phyloP scores from a whole-genome alignment of 2,888 invertebrate genomes.

The Himalopsyche tibetana region DNA sequence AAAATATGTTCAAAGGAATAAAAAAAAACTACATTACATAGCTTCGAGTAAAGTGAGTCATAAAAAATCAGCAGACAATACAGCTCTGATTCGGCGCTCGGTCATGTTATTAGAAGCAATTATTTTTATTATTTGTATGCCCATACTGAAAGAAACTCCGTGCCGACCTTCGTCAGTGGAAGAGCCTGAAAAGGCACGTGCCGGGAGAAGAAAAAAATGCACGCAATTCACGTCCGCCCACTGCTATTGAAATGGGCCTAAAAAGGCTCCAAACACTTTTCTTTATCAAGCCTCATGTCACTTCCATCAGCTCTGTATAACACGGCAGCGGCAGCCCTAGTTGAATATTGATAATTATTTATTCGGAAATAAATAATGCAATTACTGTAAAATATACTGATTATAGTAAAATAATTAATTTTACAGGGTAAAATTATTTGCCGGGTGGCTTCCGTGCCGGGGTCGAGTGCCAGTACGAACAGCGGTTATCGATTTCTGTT shows the following conservation, averaged over 20 bases:
- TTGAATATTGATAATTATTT: too few species aligned
- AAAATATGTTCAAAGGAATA: too few species aligned
- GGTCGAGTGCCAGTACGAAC: too few species aligned
- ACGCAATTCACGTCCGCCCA: slow-evolving; percentile 52
- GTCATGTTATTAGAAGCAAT: slow-evolving; percentile 8
- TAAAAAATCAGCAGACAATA: background rate
- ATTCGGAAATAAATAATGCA: too few species aligned
- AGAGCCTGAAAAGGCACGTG: slow-evolving; percentile 49
- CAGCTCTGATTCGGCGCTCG: background rate
- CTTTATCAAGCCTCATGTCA: background rate
- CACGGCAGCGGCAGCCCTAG: background rate
- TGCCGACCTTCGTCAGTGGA: slow-evolving; percentile 14
- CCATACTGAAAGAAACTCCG: slow-evolving; percentile 16
- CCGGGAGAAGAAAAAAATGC: slow-evolving; percentile 44
- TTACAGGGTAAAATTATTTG: too few species aligned
- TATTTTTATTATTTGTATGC: slow-evolving; percentile 20
- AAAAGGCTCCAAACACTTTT: slow-evolving; percentile 37
- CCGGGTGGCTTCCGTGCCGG: too few species aligned
- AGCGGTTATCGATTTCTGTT: too few species aligned
- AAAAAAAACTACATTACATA: too few species aligned
- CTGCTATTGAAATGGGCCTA: slow-evolving; percentile 18
- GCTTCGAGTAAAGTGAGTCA: background rate
- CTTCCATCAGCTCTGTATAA: background rate
- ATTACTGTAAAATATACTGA: too few species aligned
- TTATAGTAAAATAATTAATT: too few species aligned